A percentile compares a stretch with the other conserved stretches of the same genome.
Conservation (phyloP, 2,888 invertebrate genomes). For the Ectemnius cavifrons region DNA sequence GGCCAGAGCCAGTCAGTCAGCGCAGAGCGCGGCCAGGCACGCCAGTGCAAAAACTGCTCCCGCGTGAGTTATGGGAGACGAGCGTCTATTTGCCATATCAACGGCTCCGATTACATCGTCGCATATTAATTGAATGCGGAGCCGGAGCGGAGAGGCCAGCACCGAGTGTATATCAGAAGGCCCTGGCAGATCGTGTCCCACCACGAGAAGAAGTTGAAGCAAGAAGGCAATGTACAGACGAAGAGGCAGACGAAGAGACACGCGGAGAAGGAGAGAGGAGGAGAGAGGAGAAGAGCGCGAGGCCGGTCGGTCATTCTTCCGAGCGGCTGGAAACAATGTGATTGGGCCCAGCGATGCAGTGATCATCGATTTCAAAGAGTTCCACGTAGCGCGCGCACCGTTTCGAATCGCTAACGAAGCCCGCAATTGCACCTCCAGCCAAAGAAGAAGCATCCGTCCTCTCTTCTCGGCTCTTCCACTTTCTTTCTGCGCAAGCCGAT, state of each 20-base stretch:
- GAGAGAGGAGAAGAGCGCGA: slow-evolving; percentile 24
- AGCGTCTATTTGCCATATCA: slow-evolving; percentile 68
- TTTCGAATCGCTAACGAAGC: slow-evolving; percentile 60
- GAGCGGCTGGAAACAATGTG: slow-evolving; percentile 38
- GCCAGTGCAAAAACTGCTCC: slow-evolving; percentile 59
- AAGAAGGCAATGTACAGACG: slow-evolving; percentile 29
- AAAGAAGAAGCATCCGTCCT: neutral
- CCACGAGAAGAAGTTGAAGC: neutral
- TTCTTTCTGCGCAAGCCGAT: neutral
- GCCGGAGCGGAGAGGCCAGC: slow-evolving; percentile 23
- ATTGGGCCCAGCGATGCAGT: slow-evolving; percentile 29
- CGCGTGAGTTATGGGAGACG: slow-evolving; percentile 64
- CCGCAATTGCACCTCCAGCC: slow-evolving; percentile 20
- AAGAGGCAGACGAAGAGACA: neutral
- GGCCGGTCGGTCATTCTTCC: slow-evolving; percentile 22
- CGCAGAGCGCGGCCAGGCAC: slow-evolving; percentile 50
- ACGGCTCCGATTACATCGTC: slow-evolving; percentile 63
- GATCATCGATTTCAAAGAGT: slow-evolving; percentile 58
- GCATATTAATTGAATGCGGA: slow-evolving; percentile 71
- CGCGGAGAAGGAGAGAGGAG: neutral
- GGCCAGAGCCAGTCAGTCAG: slow-evolving; percentile 14
- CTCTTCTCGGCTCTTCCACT: neutral
- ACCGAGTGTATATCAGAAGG: slow-evolving; percentile 37
- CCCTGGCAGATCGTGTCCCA: too few species aligned
- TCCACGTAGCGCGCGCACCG: slow-evolving; percentile 53